A percentile compares a stretch with the other conserved stretches of the same genome.
Evolutionary conservation across 2,113 vertebrate genomes (phyloP).

Genomic region (Willisornis vidua): DNA sequence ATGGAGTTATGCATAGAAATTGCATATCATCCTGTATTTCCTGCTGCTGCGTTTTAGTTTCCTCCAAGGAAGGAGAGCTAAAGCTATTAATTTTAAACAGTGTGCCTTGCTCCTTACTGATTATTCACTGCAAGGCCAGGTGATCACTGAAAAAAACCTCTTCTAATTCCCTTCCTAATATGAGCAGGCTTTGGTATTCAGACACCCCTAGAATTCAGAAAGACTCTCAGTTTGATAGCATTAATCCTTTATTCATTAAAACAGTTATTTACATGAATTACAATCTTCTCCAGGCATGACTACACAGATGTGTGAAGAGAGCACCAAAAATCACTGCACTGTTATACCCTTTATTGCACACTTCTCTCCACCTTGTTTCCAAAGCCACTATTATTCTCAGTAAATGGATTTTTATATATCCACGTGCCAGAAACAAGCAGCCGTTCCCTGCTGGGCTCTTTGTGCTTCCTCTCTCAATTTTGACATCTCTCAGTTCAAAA

Average conservation of each 20-base stretch:
- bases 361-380: not conserved
- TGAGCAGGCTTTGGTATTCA: not conserved
- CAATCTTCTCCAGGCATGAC: not conserved
- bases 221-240: not conserved
- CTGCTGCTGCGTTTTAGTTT: not conserved
- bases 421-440: not conserved
- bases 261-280: not conserved
- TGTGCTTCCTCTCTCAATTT: not conserved
- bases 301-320: not conserved
- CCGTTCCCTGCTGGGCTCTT: not conserved
- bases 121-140: not conserved
- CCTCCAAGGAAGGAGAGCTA: not conserved
- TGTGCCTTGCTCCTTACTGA: not conserved
- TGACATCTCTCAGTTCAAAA: slow-evolving; percentile 25
- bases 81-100: not conserved
- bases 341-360: not conserved
- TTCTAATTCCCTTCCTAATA: not conserved
- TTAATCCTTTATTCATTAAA: not conserved
- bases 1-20: not conserved
- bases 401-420: not conserved
- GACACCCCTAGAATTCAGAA: not conserved
- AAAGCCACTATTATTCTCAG: not conserved
- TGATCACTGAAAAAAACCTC: not conserved
- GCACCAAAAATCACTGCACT: not conserved
- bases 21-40: not conserved